Conservation (phyloP, 2,113 vertebrate species). For the Myotis brandtii region DNA sequence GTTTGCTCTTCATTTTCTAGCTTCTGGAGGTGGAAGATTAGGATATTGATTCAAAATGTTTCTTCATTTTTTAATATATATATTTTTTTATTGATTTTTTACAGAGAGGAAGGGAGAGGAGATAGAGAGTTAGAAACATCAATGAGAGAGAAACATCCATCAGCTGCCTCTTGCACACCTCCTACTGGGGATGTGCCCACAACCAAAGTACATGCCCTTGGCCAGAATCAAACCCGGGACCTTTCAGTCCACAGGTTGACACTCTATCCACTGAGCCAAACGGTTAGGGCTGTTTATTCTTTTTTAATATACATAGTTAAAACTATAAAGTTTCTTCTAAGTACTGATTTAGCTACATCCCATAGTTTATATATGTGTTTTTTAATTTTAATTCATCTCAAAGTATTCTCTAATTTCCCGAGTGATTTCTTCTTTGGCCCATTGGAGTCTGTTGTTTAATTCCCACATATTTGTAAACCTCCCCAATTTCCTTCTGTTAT, state of each 20-base stretch:
- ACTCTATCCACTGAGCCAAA: too few relatives aligned
- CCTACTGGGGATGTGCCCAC: too few relatives aligned
- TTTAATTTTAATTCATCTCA: constrained; percentile 43
- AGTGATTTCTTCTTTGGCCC: constrained; percentile 1
- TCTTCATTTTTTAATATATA: neutral
- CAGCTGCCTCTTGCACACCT: too few relatives aligned
- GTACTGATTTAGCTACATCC: neutral
- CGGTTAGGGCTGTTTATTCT: neutral
- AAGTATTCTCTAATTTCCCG: neutral
- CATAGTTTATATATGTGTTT: neutral
- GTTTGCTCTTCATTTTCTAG: neutral
- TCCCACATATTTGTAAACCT: neutral
- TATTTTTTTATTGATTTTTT: too few relatives aligned
- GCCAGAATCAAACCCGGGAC: too few relatives aligned
- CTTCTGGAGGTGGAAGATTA: neutral
- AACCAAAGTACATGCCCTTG: too few relatives aligned
- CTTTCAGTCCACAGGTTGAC: too few relatives aligned
- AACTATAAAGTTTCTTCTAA: neutral
- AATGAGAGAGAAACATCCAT: too few relatives aligned
- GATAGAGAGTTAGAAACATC: too few relatives aligned
- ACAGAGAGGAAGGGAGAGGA: too few relatives aligned
- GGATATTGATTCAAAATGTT: neutral
- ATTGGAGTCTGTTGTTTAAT: constrained; percentile 1
- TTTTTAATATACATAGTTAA: neutral
- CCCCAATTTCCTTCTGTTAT: neutral